These are phyloP conservation scores for Vidua macroura DNA, from an alignment of 2,113 vertebrate genomes.

Conservation along the genomic window DNA sequence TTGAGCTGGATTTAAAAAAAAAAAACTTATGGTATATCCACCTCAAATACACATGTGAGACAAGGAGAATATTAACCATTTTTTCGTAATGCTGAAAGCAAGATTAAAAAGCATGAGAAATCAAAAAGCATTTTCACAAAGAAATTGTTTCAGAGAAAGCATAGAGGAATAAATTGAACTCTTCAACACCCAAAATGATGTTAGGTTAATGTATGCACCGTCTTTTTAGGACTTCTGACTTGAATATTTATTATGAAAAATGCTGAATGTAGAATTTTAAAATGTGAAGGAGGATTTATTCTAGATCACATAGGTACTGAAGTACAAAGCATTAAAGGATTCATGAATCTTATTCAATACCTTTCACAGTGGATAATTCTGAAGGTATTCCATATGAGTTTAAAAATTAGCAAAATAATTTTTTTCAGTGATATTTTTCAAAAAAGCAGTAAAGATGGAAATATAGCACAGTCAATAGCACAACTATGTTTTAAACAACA, in stretches of 20 bases:
- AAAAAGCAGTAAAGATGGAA: neutral
- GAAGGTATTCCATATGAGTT: neutral
- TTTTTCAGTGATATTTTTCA: neutral
- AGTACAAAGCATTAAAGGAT: neutral
- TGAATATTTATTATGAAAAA: neutral
- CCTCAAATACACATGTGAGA: neutral
- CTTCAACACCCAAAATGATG: neutral
- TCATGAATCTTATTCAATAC: neutral
- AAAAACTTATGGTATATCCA: neutral
- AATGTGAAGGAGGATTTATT: neutral
- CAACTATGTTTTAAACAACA: neutral
- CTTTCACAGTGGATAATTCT: neutral
- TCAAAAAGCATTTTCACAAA: neutral
- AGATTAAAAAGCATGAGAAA: neutral
- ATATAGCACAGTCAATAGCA: neutral
- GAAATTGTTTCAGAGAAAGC: neutral
- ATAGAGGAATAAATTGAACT: neutral
- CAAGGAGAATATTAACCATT: neutral
- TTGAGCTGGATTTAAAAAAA: neutral
- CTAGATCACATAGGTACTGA: neutral
- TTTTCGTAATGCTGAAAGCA: neutral
- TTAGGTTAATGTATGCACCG: neutral
- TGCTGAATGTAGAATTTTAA: neutral
- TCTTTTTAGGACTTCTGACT: neutral
- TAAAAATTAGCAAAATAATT: neutral